Evolutionary conservation across 2,797 vertebrate genomes (phyloP).

Genomic region (Hydrophis major): DNA sequence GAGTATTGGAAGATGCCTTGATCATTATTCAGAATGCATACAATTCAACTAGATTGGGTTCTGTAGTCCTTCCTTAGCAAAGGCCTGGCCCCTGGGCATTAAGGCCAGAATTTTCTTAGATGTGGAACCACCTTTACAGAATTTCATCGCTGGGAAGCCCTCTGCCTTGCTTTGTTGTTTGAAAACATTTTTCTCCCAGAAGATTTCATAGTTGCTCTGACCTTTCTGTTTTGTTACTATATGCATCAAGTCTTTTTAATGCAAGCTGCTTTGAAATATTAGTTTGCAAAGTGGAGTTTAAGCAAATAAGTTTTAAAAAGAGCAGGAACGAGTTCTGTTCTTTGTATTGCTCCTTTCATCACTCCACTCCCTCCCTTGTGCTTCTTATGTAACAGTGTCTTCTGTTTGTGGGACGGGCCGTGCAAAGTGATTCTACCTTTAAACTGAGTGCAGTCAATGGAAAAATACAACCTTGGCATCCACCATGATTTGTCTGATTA

Average conservation of each 20-base stretch:
- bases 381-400: slow-evolving; percentile 31
- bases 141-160: neutral
- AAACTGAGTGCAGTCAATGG: slow-evolving; percentile 63
- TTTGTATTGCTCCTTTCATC: neutral
- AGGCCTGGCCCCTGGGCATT: too few species aligned
- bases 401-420: slow-evolving; percentile 49
- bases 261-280: neutral
- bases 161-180: neutral
- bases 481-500: slow-evolving; percentile 23
- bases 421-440: slow-evolving; percentile 65
- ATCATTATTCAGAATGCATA: neutral
- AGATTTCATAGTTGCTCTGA: neutral
- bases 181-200: neutral
- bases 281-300: neutral
- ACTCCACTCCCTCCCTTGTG: slow-evolving; percentile 29
- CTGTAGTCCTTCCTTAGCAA: neutral
- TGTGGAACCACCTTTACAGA: neutral
- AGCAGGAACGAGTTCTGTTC: slow-evolving; percentile 24
- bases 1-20: neutral
- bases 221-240: neutral
- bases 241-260: neutral
- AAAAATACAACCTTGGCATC: slow-evolving; percentile 73
- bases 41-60: neutral
- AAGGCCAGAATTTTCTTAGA: neutral
- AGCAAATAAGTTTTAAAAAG: neutral